phyloP scores from a whole-genome alignment of 1,140 invertebrate species.

The Pogonomyrmex barbatus region DNA sequence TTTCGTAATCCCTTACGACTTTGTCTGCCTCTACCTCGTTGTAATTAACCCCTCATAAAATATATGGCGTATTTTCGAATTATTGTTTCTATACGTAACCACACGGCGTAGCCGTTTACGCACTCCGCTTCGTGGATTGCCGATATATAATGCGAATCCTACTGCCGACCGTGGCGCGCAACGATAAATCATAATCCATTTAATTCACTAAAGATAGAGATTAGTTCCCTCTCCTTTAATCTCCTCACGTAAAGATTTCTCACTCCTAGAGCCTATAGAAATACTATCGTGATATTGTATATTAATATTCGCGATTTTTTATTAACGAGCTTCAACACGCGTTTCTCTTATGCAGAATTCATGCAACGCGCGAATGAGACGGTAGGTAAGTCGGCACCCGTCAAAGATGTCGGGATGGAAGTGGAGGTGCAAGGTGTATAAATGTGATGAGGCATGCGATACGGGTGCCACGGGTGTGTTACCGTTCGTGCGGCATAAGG shows the following conservation, averaged over 20 bases:
- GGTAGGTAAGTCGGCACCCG: conserved; percentile 41
- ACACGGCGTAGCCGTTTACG: conserved; percentile 15
- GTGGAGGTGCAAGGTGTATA: conserved; percentile 75
- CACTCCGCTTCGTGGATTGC: conserved; percentile 16
- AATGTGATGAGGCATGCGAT: conserved; percentile 75
- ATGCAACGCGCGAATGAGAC: conserved; percentile 23
- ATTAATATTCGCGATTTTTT: conserved; percentile 32
- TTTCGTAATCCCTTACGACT: conserved; percentile 62
- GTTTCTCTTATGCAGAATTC: conserved; percentile 18
- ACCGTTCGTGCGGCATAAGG: conserved; percentile 67
- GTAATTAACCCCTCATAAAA: conserved; percentile 74
- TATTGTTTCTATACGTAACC: conserved; percentile 50
- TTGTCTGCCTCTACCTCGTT: conserved; percentile 53
- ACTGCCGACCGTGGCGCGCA: conserved; percentile 34
- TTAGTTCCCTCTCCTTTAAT: conserved; percentile 41
- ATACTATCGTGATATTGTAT: not conserved
- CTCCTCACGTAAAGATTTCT: conserved; percentile 2
- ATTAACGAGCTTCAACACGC: conserved; percentile 42
- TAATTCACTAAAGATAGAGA: conserved; percentile 43
- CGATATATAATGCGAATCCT: conserved; percentile 1
- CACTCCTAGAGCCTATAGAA: not conserved
- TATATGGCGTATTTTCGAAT: conserved; percentile 67
- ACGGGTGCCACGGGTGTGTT: conserved; percentile 72
- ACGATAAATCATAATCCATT: conserved; percentile 47
- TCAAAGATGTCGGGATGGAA: conserved; percentile 64